phyloP scores from a whole-genome alignment of 2,797 vertebrate species.

The Schizopygopsis pylzovi region DNA sequence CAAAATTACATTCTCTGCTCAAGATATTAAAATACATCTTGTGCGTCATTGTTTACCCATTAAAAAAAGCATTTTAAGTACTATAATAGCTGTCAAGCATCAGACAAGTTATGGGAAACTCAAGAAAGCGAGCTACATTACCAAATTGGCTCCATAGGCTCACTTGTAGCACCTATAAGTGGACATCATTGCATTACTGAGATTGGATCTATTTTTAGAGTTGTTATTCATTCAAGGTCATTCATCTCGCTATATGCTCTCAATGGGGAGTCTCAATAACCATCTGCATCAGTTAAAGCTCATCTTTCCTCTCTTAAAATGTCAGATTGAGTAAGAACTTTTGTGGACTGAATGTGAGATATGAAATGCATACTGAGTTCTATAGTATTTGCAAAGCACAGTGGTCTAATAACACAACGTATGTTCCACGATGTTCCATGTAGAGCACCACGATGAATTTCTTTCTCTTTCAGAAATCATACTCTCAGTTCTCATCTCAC shows the following conservation, averaged over 20 bases:
- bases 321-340: neutral
- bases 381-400: neutral
- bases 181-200: constrained; percentile 26
- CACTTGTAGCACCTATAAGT: neutral
- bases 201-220: constrained; percentile 33
- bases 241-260: neutral
- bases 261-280: constrained; percentile 15
- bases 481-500: neutral
- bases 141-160: neutral
- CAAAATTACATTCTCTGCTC: neutral
- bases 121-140: neutral
- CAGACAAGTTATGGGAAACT: constrained; percentile 14
- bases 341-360: neutral
- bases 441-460: neutral
- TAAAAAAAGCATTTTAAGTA: neutral
- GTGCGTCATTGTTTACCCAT: constrained; percentile 12
- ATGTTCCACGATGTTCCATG: neutral
- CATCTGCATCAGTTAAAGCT: constrained; percentile 21
- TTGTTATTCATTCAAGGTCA: constrained; percentile 26
- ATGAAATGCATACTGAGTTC: neutral
- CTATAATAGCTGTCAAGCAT: neutral
- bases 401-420: neutral
- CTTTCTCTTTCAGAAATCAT: neutral
- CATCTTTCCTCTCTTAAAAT: constrained; percentile 11
- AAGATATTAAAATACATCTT: constrained; percentile 25